phyloP scores from a whole-genome alignment of 2,888 invertebrate genomes.

The Orthosia cruda region DNA sequence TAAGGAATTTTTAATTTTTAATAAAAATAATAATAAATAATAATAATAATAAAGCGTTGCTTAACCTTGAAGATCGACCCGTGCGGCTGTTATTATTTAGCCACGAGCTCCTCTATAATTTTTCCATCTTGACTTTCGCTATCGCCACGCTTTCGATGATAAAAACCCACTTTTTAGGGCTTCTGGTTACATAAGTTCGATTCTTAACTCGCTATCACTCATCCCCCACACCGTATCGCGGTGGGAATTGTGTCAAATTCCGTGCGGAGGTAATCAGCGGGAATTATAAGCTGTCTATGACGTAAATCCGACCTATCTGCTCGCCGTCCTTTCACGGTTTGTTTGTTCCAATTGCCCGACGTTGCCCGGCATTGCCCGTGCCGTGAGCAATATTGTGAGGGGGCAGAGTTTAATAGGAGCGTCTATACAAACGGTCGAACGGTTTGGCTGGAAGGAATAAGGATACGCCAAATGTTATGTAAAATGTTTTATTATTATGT shows the following conservation, averaged over 20 bases:
- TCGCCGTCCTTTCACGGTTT: constrained; percentile 69
- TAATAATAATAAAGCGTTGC: too few relatives aligned
- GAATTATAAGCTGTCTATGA: constrained; percentile 77
- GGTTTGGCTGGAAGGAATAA: constrained; percentile 43
- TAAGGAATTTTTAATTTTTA: too few relatives aligned
- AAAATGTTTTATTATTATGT: constrained; percentile 20
- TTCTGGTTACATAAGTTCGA: too few relatives aligned
- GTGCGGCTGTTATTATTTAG: too few relatives aligned
- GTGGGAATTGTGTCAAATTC: constrained; percentile 72
- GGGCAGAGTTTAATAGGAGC: constrained; percentile 14
- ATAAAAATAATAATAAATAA: too few relatives aligned
- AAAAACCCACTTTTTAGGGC: too few relatives aligned
- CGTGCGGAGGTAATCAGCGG: constrained; percentile 75
- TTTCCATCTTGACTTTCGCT: too few relatives aligned
- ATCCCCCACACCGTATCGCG: constrained; percentile 33
- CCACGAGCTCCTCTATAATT: too few relatives aligned
- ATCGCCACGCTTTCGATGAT: too few relatives aligned
- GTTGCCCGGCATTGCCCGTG: constrained; percentile 42
- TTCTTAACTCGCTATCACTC: constrained; percentile 32
- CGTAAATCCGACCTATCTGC: constrained; percentile 69
- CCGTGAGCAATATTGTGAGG: constrained; percentile 46
- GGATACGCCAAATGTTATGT: constrained; percentile 36
- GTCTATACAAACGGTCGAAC: constrained; percentile 39
- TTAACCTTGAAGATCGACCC: too few relatives aligned
- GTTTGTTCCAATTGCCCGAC: constrained; percentile 65